Evolutionary conservation across 2,113 vertebrate species (phyloP).

Genomic region (Myrmecophaga tridactyla): DNA sequence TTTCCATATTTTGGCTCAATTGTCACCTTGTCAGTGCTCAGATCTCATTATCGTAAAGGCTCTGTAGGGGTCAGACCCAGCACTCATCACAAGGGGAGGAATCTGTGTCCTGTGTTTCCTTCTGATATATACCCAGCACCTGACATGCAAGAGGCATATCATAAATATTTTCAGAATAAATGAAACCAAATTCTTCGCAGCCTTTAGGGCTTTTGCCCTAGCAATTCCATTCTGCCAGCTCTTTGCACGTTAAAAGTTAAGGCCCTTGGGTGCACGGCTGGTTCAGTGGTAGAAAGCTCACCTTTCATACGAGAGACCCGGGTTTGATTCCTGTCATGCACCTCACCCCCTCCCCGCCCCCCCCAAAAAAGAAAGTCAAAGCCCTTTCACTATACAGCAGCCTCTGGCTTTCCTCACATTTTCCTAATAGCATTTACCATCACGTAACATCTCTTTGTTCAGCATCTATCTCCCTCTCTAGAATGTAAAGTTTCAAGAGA

Average conservation of each 20-base stretch:
- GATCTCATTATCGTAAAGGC: not conserved
- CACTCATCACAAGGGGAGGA: not conserved
- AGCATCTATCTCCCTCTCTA: too few species aligned
- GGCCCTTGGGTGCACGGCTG: too few species aligned
- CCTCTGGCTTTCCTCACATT: not conserved
- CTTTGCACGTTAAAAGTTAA: too few species aligned
- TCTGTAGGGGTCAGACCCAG: not conserved
- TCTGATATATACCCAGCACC: not conserved
- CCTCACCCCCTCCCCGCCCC: too few species aligned
- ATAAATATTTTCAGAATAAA: not conserved
- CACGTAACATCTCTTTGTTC: not conserved
- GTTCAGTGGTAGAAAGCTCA: too few species aligned
- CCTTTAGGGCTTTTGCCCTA: not conserved
- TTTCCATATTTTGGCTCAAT: too few species aligned
- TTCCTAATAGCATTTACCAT: not conserved
- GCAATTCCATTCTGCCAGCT: too few species aligned
- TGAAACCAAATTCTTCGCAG: not conserved
- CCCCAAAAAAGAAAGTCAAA: too few species aligned
- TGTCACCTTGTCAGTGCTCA: not conserved
- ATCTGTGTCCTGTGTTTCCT: not conserved
- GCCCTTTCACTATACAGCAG: not conserved
- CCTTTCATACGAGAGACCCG: too few species aligned
- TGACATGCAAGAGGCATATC: not conserved
- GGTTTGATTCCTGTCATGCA: too few species aligned
- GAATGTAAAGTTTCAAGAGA: not conserved